A percentile compares a stretch with the other conserved stretches of the same genome.
phyloP scores from a whole-genome alignment of 2,113 vertebrate genomes.

The Neomonachus schauinslandi region DNA sequence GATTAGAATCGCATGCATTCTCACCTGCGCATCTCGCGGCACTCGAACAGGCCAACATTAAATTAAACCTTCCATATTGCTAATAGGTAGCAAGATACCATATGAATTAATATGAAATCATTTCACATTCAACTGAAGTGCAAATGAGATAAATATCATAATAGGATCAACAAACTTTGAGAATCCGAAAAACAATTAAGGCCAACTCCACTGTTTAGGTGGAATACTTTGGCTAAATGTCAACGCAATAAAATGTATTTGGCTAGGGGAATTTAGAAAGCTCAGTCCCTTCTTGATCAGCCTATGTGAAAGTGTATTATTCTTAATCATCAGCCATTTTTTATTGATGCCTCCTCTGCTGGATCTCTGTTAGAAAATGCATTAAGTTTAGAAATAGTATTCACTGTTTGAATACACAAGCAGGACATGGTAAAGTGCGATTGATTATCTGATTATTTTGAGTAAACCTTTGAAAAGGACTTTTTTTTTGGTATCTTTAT shows the following conservation, averaged over 20 bases:
- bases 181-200: slow-evolving; percentile 45
- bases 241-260: slow-evolving; percentile 28
- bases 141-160: slow-evolving; percentile 60
- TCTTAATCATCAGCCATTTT: slow-evolving; percentile 59
- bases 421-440: slow-evolving; percentile 53
- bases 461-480: slow-evolving; percentile 14
- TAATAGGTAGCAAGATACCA: slow-evolving; percentile 11
- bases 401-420: slow-evolving; percentile 66
- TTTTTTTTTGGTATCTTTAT: neutral
- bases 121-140: neutral
- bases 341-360: neutral
- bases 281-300: neutral
- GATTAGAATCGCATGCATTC: slow-evolving; percentile 21
- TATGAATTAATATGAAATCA: slow-evolving; percentile 13
- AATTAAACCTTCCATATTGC: slow-evolving; percentile 51
- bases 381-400: slow-evolving; percentile 58
- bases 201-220: neutral
- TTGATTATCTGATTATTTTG: slow-evolving; percentile 58
- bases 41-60: neutral
- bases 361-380: slow-evolving; percentile 57
- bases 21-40: slow-evolving; percentile 20
- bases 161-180: slow-evolving; percentile 62
- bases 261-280: neutral
- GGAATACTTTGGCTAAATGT: slow-evolving; percentile 25
- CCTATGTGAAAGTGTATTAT: slow-evolving; percentile 52